Evolutionary conservation across 1,140 invertebrate species (phyloP).

Genomic region (Holotrichia oblita): DNA sequence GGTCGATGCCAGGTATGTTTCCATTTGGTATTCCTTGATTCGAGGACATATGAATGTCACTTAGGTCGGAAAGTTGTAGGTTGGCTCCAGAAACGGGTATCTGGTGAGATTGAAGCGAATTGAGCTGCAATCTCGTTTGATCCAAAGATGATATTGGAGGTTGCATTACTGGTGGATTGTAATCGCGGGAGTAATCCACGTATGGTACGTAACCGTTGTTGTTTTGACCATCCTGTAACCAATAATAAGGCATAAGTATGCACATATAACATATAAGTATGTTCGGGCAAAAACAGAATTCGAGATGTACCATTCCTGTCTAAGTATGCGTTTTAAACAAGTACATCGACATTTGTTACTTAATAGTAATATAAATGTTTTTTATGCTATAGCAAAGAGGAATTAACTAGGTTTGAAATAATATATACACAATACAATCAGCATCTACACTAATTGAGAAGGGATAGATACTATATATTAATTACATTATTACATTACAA

Average conservation of each 20-base stretch:
- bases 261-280: too few species aligned
- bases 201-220: slow-evolving; percentile 91
- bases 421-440: too few species aligned
- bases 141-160: slow-evolving; percentile 61
- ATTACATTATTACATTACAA: too few species aligned
- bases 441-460: too few species aligned
- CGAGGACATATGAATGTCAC: slow-evolving; percentile 57
- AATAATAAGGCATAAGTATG: slow-evolving; percentile 38
- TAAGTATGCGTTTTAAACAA: too few species aligned
- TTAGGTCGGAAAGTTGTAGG: slow-evolving; percentile 57
- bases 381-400: too few species aligned
- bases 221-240: slow-evolving; percentile 77
- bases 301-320: too few species aligned
- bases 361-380: too few species aligned
- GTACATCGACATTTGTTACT: too few species aligned
- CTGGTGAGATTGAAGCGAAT: slow-evolving; percentile 60
- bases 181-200: slow-evolving; percentile 85
- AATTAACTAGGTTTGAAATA: too few species aligned
- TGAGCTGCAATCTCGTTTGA: slow-evolving; percentile 61
- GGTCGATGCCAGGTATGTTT: slow-evolving; percentile 75
- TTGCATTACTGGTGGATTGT: slow-evolving; percentile 75
- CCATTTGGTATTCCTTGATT: slow-evolving; percentile 63
- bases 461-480: too few species aligned
- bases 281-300: too few species aligned
- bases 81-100: slow-evolving; percentile 52